These are phyloP conservation scores for Thamnophis sirtalis DNA, from an alignment of 2,113 vertebrate species.

Conservation along the genomic window DNA sequence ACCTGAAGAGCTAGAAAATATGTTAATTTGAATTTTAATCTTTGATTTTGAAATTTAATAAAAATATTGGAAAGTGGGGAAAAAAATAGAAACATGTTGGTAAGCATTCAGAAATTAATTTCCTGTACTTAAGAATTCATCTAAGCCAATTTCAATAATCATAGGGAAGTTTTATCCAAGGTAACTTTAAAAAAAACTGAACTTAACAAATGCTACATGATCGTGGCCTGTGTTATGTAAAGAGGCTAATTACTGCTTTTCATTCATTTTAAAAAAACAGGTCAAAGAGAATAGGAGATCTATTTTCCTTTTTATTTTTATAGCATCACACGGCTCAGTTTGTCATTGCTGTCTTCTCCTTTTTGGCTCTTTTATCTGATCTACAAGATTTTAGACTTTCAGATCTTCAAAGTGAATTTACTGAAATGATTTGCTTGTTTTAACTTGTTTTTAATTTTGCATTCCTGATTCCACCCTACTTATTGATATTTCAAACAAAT, in stretches of 20 bases:
- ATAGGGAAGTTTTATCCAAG: not conserved
- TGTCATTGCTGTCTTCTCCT: not conserved
- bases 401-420: constrained; percentile 7
- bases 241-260: not conserved
- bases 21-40: not conserved
- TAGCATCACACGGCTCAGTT: not conserved
- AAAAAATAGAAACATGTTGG: not conserved
- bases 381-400: not conserved
- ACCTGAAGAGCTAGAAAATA: not conserved
- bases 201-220: not conserved
- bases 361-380: not conserved
- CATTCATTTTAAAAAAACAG: not conserved
- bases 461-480: not conserved
- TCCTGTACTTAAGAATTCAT: not conserved
- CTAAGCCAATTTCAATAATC: not conserved
- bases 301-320: not conserved
- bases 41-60: not conserved
- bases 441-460: not conserved
- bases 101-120: not conserved
- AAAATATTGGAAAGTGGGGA: not conserved
- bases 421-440: not conserved
- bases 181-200: not conserved
- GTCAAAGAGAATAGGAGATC: constrained; percentile 2
- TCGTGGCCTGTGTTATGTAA: not conserved
- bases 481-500: not conserved